Evolutionary conservation across 92 coral and sea anemone species (phyloP).

Genomic region (Palythoa grandis): DNA sequence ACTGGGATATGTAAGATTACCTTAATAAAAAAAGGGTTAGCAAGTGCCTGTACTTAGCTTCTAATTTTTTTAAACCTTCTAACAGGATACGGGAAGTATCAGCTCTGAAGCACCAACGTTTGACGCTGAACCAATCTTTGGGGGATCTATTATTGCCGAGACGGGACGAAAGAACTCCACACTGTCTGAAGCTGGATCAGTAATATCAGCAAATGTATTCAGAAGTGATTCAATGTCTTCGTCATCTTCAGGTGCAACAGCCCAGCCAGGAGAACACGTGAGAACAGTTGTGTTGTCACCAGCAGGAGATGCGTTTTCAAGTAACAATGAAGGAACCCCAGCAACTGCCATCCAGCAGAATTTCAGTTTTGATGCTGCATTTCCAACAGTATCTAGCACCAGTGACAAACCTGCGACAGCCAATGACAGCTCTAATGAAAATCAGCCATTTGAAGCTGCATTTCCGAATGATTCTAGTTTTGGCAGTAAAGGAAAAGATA

Average conservation of each 20-base stretch:
- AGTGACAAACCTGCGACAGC: neutral
- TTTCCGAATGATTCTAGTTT: slow-evolving; percentile 1
- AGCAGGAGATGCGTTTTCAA: neutral
- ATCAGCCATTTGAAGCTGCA: neutral
- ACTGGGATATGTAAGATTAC: neutral
- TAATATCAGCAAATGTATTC: slow-evolving; percentile 64
- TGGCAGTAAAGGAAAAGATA: neutral
- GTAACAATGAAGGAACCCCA: neutral
- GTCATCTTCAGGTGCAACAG: slow-evolving; percentile 65
- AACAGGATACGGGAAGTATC: slow-evolving; percentile 24
- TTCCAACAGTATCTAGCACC: slow-evolving; percentile 5
- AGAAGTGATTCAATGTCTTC: slow-evolving; percentile 81
- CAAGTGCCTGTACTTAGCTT: neutral
- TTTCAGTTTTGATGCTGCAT: slow-evolving; percentile 28
- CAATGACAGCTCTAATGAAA: neutral
- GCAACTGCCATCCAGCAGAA: neutral
- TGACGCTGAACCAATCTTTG: slow-evolving; percentile 67
- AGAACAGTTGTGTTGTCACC: slow-evolving; percentile 16
- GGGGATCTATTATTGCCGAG: slow-evolving; percentile 65
- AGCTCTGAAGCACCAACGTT: slow-evolving; percentile 11
- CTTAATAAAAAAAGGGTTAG: neutral
- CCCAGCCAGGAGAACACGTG: slow-evolving; percentile 28
- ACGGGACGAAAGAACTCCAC: slow-evolving; percentile 54
- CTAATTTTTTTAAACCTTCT: neutral
- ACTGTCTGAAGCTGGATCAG: slow-evolving; percentile 66